Evolutionary conservation across 2,888 invertebrate species (phyloP).

Genomic region (Tipula vernalis): DNA sequence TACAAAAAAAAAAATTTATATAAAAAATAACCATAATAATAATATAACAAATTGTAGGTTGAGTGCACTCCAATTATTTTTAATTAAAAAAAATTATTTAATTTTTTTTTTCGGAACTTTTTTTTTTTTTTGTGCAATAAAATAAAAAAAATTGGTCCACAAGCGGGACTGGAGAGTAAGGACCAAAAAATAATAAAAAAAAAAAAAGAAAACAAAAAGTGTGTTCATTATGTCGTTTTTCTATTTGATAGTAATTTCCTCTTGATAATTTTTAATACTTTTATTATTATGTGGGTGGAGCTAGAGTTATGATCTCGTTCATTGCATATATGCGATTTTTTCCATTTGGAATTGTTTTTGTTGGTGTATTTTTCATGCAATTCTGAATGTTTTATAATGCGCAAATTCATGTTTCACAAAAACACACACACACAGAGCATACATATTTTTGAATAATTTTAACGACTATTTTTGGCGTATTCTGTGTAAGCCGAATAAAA

Average conservation of each 20-base stretch:
- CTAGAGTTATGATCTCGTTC: conserved; percentile 4
- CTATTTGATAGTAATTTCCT: conserved; percentile 4
- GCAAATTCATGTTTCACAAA: not conserved
- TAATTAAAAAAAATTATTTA: conserved; percentile 8
- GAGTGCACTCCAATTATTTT: conserved; percentile 10
- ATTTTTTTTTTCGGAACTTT: not conserved
- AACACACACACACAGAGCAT: not conserved
- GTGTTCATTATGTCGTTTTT: conserved; percentile 4
- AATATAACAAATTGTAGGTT: conserved; percentile 8
- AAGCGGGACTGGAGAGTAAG: not conserved
- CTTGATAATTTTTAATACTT: conserved; percentile 4
- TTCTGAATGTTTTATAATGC: not conserved
- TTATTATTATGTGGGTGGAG: not conserved
- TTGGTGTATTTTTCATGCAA: not conserved
- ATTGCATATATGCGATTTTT: not conserved
- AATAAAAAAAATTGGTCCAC: not conserved
- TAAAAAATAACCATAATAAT: not conserved
- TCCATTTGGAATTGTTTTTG: not conserved
- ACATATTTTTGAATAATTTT: not conserved
- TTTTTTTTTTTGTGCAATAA: not conserved
- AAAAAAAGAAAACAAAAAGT: not conserved
- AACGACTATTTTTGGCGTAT: not conserved
- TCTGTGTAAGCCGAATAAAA: not conserved
- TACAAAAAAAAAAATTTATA: not conserved
- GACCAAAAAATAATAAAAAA: not conserved